Evolutionary conservation across 30 jellyfish, hydroid and myxozoan species (phyloP), one percentile per base, ranked within the genome.

Genomic region (Calvadosia cruxmelitensis): DNA sequence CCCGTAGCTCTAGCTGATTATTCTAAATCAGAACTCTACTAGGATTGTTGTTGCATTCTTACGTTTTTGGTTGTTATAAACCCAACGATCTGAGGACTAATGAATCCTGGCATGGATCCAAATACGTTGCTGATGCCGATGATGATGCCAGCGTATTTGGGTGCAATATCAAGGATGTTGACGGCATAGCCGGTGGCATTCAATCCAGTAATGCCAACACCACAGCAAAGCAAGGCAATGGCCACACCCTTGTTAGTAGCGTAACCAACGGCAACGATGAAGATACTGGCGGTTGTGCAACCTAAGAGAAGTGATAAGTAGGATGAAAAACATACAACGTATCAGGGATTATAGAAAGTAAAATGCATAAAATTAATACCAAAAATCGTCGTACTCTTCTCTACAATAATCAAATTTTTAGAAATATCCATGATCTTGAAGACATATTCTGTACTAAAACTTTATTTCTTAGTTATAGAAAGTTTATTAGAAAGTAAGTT

Each of bases 151-250:
- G 99, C 99, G 68, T 71, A 92, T 52, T 80, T 74, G 27, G 99
- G 99, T 31, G 99, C 99, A 49, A 92, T 92, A 67, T 92, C 99
- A 71, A 92, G 76, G 24, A 92, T 92, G 78, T 92, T 92, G 32
- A 92, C 99, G 1, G 99, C 99, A 64, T 92, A 92, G 32, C 99
- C 99, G n/a, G 99, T 92, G 1, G 99, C 99, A 69, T 92, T 92
- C 61, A 92, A 83, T 29, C 99, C 99, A 33, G 99, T 92, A 15
- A 92, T 92, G 13, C 99, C 99, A 0, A 92, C 99, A 3, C 99
- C 99, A 77, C 79, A 75, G 64, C 94, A 92, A 0, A 92, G 84
- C 65, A 92, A 66, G 0, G 77, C 95, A 35, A 84, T 92, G 24
- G 99, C 99, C 0, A 92, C 92, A 13, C 93, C 95, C 63, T 84